These are phyloP conservation scores for Notoglanidium macrostoma DNA, from an alignment of 2,797 vertebrate species.

Conservation along the genomic window DNA sequence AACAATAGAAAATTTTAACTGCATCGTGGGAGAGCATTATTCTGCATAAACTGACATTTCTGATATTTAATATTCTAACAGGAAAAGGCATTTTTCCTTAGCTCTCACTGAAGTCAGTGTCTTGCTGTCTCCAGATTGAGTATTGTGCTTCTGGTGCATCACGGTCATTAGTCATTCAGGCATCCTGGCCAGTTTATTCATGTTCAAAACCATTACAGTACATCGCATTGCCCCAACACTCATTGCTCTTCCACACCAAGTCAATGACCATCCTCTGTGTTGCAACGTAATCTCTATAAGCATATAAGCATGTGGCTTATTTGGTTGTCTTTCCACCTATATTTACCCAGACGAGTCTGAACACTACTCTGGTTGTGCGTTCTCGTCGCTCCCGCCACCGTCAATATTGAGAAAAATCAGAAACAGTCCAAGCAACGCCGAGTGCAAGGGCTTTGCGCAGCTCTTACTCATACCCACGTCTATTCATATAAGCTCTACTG, in stretches of 20 bases:
- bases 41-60: background rate
- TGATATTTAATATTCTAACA: background rate
- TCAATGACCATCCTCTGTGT: slow-evolving; percentile 22
- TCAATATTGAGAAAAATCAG: background rate
- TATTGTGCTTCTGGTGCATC: background rate
- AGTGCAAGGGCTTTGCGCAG: background rate
- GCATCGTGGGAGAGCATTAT: background rate
- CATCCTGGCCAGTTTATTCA: slow-evolving; percentile 1
- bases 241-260: background rate
- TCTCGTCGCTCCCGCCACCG: background rate
- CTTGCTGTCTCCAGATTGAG: background rate
- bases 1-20: background rate
- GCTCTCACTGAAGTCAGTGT: background rate
- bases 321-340: background rate
- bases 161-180: background rate
- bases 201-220: slow-evolving; percentile 6
- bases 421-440: background rate
- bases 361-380: slow-evolving; percentile 15
- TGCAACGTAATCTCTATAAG: slow-evolving; percentile 16
- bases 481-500: background rate
- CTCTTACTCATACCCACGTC: background rate
- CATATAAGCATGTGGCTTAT: background rate
- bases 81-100: background rate
- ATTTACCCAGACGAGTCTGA: slow-evolving; percentile 32
- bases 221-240: slow-evolving; percentile 1